phyloP scores from a whole-genome alignment of 2,797 vertebrate genomes.

The Darevskia nairensis region DNA sequence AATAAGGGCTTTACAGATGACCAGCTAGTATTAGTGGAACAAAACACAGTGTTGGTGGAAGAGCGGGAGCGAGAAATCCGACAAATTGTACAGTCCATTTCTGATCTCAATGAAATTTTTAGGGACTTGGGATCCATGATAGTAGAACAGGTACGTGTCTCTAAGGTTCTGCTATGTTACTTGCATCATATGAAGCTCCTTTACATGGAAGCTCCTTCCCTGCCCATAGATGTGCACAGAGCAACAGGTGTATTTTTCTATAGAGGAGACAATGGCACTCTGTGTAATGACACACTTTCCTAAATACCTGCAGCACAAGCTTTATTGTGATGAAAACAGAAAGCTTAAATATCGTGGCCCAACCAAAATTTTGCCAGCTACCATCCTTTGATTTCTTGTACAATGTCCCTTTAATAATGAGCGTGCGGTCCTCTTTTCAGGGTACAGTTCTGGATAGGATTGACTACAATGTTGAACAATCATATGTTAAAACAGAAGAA shows the following conservation, averaged over 20 bases:
- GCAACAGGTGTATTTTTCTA: too few relatives aligned
- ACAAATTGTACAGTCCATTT: constrained; percentile 96
- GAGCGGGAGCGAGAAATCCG: constrained; percentile 93
- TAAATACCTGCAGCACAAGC: too few relatives aligned
- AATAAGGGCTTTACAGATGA: constrained; percentile 93
- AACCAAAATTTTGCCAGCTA: too few relatives aligned
- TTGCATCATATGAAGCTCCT: neutral
- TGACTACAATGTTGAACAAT: constrained; percentile 97
- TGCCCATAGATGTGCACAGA: too few relatives aligned
- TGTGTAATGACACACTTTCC: too few relatives aligned
- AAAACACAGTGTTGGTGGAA: constrained; percentile 92
- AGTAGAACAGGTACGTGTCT: constrained; percentile 80
- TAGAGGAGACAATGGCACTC: too few relatives aligned
- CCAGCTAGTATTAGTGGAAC: constrained; percentile 91
- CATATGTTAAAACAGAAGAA: constrained; percentile 96
- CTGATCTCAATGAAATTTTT: constrained; percentile 97
- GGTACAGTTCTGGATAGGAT: constrained; percentile 98
- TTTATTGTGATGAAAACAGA: too few relatives aligned
- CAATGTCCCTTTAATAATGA: neutral
- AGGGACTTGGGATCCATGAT: constrained; percentile 92
- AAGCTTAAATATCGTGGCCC: too few relatives aligned
- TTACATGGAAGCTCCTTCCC: neutral
- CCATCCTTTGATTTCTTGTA: neutral
- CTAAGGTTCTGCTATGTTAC: too few relatives aligned
- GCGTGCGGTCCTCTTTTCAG: constrained; percentile 71